Evolutionary conservation across 2,113 vertebrate genomes (phyloP).

Genomic region (Datnioides undecimradiatus): DNA sequence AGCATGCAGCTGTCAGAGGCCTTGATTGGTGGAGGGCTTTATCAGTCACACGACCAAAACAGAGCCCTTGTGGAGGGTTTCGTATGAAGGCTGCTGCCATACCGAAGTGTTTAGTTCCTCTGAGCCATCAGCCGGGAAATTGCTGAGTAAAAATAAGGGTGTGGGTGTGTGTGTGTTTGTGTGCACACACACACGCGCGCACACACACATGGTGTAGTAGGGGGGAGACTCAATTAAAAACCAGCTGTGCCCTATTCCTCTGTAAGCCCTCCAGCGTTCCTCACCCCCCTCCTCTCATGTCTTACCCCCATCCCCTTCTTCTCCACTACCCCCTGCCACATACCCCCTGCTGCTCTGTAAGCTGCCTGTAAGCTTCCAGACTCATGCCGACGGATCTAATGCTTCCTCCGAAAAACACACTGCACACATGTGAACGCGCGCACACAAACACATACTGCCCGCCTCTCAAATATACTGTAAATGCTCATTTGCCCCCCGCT

Average conservation of each 20-base stretch:
- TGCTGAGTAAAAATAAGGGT: constrained; percentile 78
- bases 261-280: constrained; percentile 74
- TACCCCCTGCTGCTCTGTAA: constrained; percentile 74
- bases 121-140: constrained; percentile 81
- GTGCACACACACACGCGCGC: constrained; percentile 21
- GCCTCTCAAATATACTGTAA: constrained; percentile 68
- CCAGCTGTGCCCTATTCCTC: constrained; percentile 84
- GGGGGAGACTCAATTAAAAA: constrained; percentile 85
- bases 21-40: constrained; percentile 61
- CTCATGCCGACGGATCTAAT: constrained; percentile 74
- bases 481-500: constrained; percentile 75
- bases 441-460: constrained; percentile 25
- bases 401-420: constrained; percentile 67
- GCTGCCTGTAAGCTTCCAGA: constrained; percentile 78
- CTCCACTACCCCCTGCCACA: constrained; percentile 58
- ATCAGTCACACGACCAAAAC: constrained; percentile 61
- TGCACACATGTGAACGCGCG: constrained; percentile 20
- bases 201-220: constrained; percentile 35
- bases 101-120: constrained; percentile 71
- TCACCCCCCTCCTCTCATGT: constrained; percentile 54
- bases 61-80: constrained; percentile 35
- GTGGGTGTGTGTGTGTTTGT: constrained; percentile 24
- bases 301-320: constrained; percentile 51
- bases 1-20: constrained; percentile 50
- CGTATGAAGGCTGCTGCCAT: constrained; percentile 57